Conservation (phyloP, 2,797 vertebrate species). For the Apogon hyalosoma region DNA sequence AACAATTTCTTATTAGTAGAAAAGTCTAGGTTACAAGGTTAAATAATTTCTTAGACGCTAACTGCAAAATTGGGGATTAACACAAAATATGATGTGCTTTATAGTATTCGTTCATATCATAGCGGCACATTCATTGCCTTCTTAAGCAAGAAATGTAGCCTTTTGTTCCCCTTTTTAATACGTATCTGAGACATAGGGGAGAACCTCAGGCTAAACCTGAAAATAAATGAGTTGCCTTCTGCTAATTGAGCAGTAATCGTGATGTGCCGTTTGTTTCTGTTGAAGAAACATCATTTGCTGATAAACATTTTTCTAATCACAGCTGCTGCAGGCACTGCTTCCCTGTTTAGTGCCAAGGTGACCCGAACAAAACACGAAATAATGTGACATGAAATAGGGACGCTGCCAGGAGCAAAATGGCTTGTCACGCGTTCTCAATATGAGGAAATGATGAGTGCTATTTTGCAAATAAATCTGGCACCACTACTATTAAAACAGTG, state of each 20-base stretch:
- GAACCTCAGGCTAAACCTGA: conserved; percentile 68
- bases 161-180: conserved; percentile 49
- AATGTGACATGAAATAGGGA: conserved; percentile 83
- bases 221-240: conserved; percentile 85
- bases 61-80: conserved; percentile 4
- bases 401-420: conserved; percentile 79
- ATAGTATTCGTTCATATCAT: conserved; percentile 14
- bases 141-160: conserved; percentile 20
- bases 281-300: conserved; percentile 79
- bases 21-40: neutral
- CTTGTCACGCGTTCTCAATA: conserved; percentile 72
- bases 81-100: conserved; percentile 15
- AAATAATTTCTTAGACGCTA: conserved; percentile 12
- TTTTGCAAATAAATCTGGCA: conserved; percentile 76
- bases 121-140: conserved; percentile 17
- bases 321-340: conserved; percentile 79
- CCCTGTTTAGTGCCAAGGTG: conserved; percentile 81
- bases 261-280: conserved; percentile 74
- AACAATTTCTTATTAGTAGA: conserved; percentile 4
- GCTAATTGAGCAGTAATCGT: conserved; percentile 76
- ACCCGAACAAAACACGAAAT: conserved; percentile 77
- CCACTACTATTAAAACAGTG: conserved; percentile 66
- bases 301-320: conserved; percentile 84
- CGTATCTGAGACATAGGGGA: conserved; percentile 45
- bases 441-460: conserved; percentile 77